Percentiles rank a stretch among this genome's conserved stretches.
phyloP scores from a whole-genome alignment of 1,140 invertebrate species.

The Drosophila insularis region DNA sequence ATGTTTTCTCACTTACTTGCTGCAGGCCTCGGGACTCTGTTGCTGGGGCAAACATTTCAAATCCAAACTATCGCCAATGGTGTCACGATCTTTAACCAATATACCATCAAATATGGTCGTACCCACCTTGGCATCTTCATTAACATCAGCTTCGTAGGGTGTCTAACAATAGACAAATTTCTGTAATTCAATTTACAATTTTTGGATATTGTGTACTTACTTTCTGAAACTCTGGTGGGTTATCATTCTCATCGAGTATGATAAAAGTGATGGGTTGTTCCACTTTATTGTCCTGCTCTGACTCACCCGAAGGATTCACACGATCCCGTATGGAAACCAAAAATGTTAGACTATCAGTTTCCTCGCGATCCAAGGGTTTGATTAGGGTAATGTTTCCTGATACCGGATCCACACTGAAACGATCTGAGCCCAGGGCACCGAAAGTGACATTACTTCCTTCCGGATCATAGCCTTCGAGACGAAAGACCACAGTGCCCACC shows the following conservation, averaged over 20 bases:
- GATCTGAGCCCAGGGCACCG: conserved; percentile 91
- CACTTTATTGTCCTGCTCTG: conserved; percentile 89
- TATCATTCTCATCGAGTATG: conserved; percentile 94
- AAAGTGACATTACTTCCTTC: conserved; percentile 88
- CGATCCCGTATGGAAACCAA: conserved; percentile 84
- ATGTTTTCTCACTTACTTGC: conserved; percentile 53
- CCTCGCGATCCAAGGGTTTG: conserved; percentile 92
- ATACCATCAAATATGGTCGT: conserved; percentile 89
- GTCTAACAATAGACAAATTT: conserved; percentile 82
- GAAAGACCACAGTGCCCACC: conserved; percentile 89
- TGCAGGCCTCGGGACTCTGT: conserved; percentile 76
- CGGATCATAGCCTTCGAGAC: conserved; percentile 90
- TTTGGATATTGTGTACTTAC: conserved; percentile 82
- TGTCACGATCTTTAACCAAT: conserved; percentile 89
- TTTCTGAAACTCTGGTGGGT: conserved; percentile 91
- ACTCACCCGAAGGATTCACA: conserved; percentile 85
- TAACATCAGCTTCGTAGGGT: conserved; percentile 90
- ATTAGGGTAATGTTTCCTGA: conserved; percentile 90
- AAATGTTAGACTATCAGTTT: conserved; percentile 83
- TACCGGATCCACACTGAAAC: conserved; percentile 89
- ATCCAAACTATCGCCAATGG: conserved; percentile 90
- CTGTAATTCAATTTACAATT: background rate
- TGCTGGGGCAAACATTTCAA: conserved; percentile 85
- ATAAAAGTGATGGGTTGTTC: conserved; percentile 91
- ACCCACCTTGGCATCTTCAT: conserved; percentile 90